Percentiles rank a stretch among this genome's conserved stretches.
Evolutionary conservation across 2,113 vertebrate genomes (phyloP).

Genomic region (Chloropsis cyanopogon): DNA sequence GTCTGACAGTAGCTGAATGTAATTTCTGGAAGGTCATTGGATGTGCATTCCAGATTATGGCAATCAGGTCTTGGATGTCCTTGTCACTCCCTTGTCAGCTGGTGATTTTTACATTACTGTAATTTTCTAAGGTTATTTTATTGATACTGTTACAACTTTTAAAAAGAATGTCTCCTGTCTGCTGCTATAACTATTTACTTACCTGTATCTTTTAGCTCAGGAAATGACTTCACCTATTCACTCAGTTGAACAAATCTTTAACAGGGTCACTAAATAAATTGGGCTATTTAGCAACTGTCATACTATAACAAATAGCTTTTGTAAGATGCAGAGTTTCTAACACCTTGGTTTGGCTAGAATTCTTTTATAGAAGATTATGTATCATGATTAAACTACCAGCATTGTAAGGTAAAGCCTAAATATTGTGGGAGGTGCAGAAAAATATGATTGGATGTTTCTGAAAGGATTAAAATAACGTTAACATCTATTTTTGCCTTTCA

Average conservation of each 20-base stretch:
- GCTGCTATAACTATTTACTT: conserved; percentile 77
- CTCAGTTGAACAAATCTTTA: conserved; percentile 61
- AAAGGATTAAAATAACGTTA: not conserved
- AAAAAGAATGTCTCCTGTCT: conserved; percentile 68
- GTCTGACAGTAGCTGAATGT: conserved; percentile 70
- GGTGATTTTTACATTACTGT: conserved; percentile 50
- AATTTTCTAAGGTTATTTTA: conserved; percentile 68
- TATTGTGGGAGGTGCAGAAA: not conserved
- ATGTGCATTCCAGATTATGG: conserved; percentile 48
- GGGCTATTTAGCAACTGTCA: conserved; percentile 62
- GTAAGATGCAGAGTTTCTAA: conserved; percentile 53
- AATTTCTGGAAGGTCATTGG: conserved; percentile 57
- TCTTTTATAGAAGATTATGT: conserved; percentile 42
- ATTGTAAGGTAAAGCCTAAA: conserved; percentile 29
- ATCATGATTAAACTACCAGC: conserved; percentile 25
- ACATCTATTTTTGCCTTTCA: not conserved
- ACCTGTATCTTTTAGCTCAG: conserved; percentile 78
- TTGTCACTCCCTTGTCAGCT: conserved; percentile 29
- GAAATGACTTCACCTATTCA: conserved; percentile 73
- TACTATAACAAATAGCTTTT: conserved; percentile 61
- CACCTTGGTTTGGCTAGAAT: conserved; percentile 37
- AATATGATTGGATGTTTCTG: not conserved
- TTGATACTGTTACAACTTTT: conserved; percentile 62
- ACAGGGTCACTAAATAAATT: conserved; percentile 69
- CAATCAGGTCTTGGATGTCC: conserved; percentile 50